These are phyloP conservation scores for Passer montanus DNA, from an alignment of 2,113 vertebrate genomes.

Conservation along the genomic window DNA sequence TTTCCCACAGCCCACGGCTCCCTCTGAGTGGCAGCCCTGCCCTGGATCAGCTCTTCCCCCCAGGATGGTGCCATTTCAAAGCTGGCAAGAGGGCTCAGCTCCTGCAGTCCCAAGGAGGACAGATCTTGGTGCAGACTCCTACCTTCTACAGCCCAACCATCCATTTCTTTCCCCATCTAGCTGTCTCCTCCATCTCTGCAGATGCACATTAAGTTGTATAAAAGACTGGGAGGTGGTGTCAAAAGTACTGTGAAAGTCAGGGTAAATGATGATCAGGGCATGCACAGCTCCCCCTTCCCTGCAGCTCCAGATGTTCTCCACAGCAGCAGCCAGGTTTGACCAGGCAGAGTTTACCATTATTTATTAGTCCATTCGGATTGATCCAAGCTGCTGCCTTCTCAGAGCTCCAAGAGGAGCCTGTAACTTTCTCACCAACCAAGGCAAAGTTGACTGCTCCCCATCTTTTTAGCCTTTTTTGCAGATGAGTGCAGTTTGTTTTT, in stretches of 20 bases:
- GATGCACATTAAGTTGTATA: not conserved
- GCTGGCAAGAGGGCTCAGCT: not conserved
- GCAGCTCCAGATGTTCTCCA: not conserved
- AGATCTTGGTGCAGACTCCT: not conserved
- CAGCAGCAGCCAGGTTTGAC: not conserved
- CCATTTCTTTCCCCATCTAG: not conserved
- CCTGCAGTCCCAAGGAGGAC: not conserved
- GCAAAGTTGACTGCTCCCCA: not conserved
- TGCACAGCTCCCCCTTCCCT: not conserved
- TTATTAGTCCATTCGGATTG: not conserved
- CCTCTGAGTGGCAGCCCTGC: not conserved
- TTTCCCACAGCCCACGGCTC: not conserved
- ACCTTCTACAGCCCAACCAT: not conserved
- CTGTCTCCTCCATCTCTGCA: not conserved
- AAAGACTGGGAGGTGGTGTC: not conserved
- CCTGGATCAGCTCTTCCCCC: not conserved
- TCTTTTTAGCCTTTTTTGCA: not conserved
- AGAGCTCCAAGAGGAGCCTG: not conserved
- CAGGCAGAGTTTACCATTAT: not conserved
- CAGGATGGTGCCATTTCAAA: not conserved
- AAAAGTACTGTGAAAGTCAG: not conserved
- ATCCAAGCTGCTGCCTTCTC: not conserved
- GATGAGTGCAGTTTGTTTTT: not conserved
- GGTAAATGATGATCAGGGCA: not conserved
- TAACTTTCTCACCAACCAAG: not conserved